These are phyloP conservation scores for Labia minor DNA, from an alignment of 2,888 invertebrate species.

Conservation along the genomic window DNA sequence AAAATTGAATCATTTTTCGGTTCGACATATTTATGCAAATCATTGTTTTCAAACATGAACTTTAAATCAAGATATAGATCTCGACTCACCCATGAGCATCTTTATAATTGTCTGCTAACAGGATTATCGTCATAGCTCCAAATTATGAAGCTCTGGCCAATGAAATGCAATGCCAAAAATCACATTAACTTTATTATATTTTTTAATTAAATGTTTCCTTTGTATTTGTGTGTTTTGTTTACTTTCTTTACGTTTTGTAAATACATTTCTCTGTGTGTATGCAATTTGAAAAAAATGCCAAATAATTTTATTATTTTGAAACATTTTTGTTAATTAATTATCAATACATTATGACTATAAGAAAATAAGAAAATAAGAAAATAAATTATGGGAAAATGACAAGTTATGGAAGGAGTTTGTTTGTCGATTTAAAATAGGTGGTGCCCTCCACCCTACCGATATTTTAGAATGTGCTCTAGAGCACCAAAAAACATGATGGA, in stretches of 20 bases:
- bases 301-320: no score
- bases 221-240: neutral
- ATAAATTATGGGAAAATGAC: no score
- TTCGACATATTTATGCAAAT: slow-evolving; percentile 16
- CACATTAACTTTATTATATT: neutral
- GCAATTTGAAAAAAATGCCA: neutral
- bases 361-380: no score
- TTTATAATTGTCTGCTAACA: neutral
- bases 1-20: slow-evolving; percentile 13
- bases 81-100: slow-evolving; percentile 14
- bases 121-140: neutral
- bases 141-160: neutral
- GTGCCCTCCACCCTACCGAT: neutral
- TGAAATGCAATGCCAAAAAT: neutral
- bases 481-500: no score
- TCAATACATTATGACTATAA: neutral
- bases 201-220: neutral
- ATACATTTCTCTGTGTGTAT: neutral
- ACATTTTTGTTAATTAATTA: neutral
- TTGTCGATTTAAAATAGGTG: neutral
- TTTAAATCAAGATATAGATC: slow-evolving; percentile 17
- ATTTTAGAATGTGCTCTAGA: no score
- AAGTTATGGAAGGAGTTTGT: no score
- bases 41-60: slow-evolving; percentile 16
- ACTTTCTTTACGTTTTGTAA: neutral